phyloP scores from a whole-genome alignment of 23 tunicate genomes.

The Styela plicata region DNA sequence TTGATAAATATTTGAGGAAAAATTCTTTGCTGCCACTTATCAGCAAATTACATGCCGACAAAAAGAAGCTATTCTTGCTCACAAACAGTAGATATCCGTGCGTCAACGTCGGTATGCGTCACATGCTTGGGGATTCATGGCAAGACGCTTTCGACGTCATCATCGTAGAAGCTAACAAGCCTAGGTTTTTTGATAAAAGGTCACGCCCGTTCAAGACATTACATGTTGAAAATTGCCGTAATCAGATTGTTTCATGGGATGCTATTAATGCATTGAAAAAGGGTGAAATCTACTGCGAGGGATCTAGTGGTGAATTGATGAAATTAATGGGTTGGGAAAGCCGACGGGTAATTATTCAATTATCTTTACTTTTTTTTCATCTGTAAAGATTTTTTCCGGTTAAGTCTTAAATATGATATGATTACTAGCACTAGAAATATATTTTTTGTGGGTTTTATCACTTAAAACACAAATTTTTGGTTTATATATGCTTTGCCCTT shows the following conservation, averaged over 20 bases:
- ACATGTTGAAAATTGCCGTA: background rate
- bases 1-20: slow-evolving; percentile 61
- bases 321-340: slow-evolving; percentile 71
- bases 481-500: too few relatives aligned
- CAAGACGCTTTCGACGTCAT: slow-evolving; percentile 94
- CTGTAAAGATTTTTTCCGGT: too few relatives aligned
- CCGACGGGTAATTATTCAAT: slow-evolving; percentile 15
- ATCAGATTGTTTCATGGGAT: slow-evolving; percentile 37
- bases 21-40: slow-evolving; percentile 46
- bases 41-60: slow-evolving; percentile 24
- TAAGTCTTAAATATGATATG: too few relatives aligned
- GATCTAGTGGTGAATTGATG: slow-evolving; percentile 79
- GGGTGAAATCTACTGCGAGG: slow-evolving; percentile 84
- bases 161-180: slow-evolving; percentile 91
- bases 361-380: background rate
- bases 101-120: slow-evolving; percentile 78
- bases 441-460: too few relatives aligned
- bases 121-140: slow-evolving; percentile 77
- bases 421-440: too few relatives aligned
- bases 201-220: slow-evolving; percentile 49
- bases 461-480: too few relatives aligned
- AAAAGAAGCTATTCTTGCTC: slow-evolving; percentile 76
- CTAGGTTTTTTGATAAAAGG: slow-evolving; percentile 67
- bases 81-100: slow-evolving; percentile 83
- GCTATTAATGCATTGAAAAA: slow-evolving; percentile 49